Conservation (phyloP, 1,140 invertebrate genomes). For the Nilaparvata lugens region DNA sequence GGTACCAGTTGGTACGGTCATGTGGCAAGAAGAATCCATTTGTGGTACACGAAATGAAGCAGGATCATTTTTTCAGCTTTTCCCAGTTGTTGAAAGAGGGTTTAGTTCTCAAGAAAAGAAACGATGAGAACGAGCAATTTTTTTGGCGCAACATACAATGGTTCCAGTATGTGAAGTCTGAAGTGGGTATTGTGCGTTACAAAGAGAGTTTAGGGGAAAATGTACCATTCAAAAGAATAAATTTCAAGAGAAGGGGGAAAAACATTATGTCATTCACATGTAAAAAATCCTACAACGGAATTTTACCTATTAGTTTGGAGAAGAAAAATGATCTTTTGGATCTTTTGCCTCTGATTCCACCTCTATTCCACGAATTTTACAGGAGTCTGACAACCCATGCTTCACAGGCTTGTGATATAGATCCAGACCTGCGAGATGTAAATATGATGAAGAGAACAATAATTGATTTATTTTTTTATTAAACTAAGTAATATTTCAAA, state of each 20-base stretch:
- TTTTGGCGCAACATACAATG: background rate
- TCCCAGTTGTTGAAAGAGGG: background rate
- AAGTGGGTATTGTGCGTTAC: background rate
- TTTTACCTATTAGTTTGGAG: background rate
- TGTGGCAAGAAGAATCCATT: background rate
- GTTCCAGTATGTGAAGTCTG: background rate
- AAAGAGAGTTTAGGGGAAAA: background rate
- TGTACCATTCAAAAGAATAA: background rate
- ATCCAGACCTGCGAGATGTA: no score
- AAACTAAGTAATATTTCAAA: no score
- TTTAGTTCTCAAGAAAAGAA: background rate
- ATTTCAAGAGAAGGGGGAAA: background rate
- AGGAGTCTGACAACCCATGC: background rate
- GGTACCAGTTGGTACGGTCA: constrained; percentile 17
- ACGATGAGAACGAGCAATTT: background rate
- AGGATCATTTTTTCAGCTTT: background rate
- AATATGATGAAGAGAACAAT: no score
- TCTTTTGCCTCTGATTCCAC: background rate
- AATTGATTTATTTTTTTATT: no score
- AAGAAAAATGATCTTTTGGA: background rate
- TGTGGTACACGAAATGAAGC: background rate
- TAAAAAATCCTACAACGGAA: background rate
- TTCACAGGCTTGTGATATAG: no score
- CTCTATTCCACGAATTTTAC: background rate
- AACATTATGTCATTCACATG: background rate